A percentile compares a stretch with the other conserved stretches of the same genome.
phyloP scores from a whole-genome alignment of 2,797 vertebrate genomes.

The Betta splendens region DNA sequence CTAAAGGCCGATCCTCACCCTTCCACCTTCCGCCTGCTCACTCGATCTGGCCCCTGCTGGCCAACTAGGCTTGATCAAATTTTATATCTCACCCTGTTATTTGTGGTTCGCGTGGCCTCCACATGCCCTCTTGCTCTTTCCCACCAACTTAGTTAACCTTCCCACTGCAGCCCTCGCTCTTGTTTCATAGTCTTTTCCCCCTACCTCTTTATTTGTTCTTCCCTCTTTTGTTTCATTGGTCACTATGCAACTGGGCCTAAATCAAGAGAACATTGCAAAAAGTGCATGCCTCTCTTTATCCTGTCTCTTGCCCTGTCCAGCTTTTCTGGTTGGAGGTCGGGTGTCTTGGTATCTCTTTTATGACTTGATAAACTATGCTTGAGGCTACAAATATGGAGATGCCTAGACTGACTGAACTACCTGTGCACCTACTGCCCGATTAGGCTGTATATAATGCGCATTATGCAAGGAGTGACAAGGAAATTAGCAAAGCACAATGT shows the following conservation, averaged over 20 bases:
- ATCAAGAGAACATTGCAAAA: conserved; percentile 43
- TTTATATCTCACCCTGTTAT: conserved; percentile 70
- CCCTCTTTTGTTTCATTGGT: conserved; percentile 38
- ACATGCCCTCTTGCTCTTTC: conserved; percentile 55
- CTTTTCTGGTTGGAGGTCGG: too few relatives aligned
- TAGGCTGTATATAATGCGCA: too few relatives aligned
- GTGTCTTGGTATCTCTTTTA: too few relatives aligned
- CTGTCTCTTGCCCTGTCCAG: background rate
- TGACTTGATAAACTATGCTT: too few relatives aligned
- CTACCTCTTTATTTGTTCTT: conserved; percentile 16
- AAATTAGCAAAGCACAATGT: too few relatives aligned
- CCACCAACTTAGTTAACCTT: conserved; percentile 37
- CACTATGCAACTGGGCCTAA: conserved; percentile 24
- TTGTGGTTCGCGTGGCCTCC: conserved; percentile 49
- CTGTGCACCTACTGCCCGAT: too few relatives aligned
- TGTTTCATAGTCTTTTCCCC: conserved; percentile 16
- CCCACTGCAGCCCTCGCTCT: conserved; percentile 21
- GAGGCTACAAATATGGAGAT: too few relatives aligned
- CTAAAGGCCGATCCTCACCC: conserved; percentile 69
- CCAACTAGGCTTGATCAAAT: conserved; percentile 80
- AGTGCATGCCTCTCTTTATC: background rate
- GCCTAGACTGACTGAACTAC: too few relatives aligned
- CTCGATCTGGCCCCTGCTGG: conserved; percentile 72
- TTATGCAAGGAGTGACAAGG: too few relatives aligned
- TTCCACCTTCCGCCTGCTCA: conserved; percentile 61